Conservation (phyloP, 1,140 invertebrate species). For the Caenorhabditis tropicalis region DNA sequence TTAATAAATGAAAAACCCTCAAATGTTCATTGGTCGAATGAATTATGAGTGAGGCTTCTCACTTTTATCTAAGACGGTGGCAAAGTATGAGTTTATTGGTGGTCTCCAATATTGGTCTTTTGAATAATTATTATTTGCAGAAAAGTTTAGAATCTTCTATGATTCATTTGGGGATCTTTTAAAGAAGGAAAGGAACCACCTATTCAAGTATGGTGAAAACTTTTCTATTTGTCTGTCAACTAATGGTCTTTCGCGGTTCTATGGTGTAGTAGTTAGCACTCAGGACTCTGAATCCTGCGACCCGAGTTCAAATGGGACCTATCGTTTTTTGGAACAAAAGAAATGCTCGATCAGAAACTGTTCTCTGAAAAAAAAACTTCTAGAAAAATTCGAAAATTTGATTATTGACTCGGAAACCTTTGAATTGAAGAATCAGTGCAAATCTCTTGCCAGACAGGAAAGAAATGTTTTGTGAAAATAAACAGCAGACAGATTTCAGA, state of each 20-base stretch:
- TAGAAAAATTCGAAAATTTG: not conserved
- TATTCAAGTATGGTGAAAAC: not conserved
- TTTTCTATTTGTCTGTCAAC: not conserved
- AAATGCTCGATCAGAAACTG: not conserved
- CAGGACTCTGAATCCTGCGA: too few species aligned
- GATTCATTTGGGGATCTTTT: too few species aligned
- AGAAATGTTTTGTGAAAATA: not conserved
- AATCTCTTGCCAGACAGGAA: not conserved
- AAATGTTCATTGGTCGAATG: not conserved
- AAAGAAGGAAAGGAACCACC: too few species aligned
- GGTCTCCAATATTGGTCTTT: not conserved
- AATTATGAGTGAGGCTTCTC: not conserved
- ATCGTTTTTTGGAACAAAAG: too few species aligned
- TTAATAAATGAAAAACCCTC: not conserved
- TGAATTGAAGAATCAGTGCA: not conserved
- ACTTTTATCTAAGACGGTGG: not conserved
- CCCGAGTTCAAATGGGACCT: too few species aligned
- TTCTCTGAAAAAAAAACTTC: not conserved
- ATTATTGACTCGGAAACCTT: not conserved
- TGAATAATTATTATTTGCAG: not conserved
- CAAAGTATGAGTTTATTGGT: not conserved
- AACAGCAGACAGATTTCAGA: too few species aligned
- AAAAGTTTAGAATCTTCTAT: not conserved
- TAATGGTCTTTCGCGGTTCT: not conserved
- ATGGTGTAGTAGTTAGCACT: slow-evolving; percentile 28